These are phyloP conservation scores for Dolichotis patagonum DNA, from an alignment of 2,113 vertebrate species.

Conservation along the genomic window DNA sequence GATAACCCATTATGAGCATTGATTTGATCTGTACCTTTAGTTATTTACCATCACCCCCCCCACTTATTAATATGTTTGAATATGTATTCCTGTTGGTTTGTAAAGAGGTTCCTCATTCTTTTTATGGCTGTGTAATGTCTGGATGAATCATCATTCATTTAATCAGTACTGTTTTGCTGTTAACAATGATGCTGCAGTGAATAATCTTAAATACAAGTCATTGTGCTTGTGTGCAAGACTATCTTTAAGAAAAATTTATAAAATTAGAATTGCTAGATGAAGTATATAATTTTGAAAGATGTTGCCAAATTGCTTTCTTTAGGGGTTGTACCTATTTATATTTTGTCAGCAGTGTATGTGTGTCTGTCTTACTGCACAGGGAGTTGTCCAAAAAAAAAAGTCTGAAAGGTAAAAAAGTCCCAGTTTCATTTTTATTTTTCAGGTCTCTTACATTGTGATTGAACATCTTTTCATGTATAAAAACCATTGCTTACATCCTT, in stretches of 20 bases:
- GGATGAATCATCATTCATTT: slow-evolving; percentile 52
- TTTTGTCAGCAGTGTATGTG: background rate
- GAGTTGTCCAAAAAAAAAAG: background rate
- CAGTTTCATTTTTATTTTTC: slow-evolving; percentile 44
- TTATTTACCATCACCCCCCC: background rate
- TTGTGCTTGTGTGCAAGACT: slow-evolving; percentile 4
- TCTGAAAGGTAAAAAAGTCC: slow-evolving; percentile 26
- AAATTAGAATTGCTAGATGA: background rate
- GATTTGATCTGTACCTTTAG: background rate
- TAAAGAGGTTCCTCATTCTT: slow-evolving; percentile 39
- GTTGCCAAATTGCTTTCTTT: slow-evolving; percentile 15
- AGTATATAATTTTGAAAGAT: slow-evolving; percentile 23
- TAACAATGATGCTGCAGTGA: background rate
- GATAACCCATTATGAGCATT: background rate
- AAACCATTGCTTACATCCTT: background rate
- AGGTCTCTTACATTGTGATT: background rate
- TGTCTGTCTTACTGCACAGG: background rate
- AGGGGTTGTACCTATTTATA: background rate
- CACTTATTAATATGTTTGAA: slow-evolving; percentile 6
- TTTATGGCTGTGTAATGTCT: slow-evolving; percentile 28
- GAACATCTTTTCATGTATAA: background rate
- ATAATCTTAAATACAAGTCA: slow-evolving; percentile 45
- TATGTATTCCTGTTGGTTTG: slow-evolving; percentile 40
- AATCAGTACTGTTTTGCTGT: slow-evolving; percentile 20
- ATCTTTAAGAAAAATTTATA: slow-evolving; percentile 38